These are phyloP conservation scores for Cataglyphis livida DNA, from an alignment of 2,888 invertebrate genomes.

Conservation along the genomic window DNA sequence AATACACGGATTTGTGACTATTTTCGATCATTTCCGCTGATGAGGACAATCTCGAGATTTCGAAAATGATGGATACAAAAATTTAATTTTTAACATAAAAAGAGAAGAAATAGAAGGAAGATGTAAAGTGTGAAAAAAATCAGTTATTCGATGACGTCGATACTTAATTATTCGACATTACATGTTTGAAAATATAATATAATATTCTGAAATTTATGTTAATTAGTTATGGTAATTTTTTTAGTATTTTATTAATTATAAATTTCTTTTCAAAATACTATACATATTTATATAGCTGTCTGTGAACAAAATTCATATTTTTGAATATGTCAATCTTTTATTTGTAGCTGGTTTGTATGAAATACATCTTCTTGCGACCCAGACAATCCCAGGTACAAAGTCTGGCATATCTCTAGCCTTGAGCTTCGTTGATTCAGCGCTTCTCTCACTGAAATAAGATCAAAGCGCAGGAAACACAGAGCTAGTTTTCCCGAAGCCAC, in stretches of 20 bases:
- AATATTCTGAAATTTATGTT: background rate
- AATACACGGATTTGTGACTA: conserved; percentile 53
- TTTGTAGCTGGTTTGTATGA: background rate
- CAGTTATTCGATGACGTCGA: background rate
- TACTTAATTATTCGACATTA: background rate
- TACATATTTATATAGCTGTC: background rate
- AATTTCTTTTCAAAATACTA: background rate
- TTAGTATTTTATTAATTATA: background rate
- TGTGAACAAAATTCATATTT: background rate
- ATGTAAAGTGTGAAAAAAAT: background rate
- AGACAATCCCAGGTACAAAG: conserved; percentile 3
- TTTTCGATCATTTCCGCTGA: conserved; percentile 44
- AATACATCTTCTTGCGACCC: background rate
- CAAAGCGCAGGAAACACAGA: conserved; percentile 41
- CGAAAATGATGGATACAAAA: background rate
- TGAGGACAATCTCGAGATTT: background rate
- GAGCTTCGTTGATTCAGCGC: conserved; percentile 39
- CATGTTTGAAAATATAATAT: background rate
- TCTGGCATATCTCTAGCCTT: conserved; percentile 22
- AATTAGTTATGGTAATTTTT: background rate
- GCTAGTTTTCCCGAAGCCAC: background rate
- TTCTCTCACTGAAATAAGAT: conserved; percentile 56
- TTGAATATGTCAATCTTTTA: background rate
- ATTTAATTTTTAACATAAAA: background rate
- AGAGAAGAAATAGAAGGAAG: background rate